These are phyloP conservation scores for Lophius piscatorius DNA, from an alignment of 2,113 vertebrate genomes.

Conservation along the genomic window DNA sequence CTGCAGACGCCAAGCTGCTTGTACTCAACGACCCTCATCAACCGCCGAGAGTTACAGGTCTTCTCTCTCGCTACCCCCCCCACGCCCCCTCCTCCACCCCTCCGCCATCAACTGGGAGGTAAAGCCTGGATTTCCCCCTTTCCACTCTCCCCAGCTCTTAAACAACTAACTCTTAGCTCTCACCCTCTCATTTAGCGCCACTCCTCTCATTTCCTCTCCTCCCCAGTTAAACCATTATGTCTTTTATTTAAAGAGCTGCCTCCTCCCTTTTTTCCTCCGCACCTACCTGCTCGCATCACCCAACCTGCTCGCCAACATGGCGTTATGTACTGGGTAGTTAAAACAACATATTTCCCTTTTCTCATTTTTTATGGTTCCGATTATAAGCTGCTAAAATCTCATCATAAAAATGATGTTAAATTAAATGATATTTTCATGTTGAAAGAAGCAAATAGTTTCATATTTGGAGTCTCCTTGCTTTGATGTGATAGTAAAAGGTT, in stretches of 20 bases:
- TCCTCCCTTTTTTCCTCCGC: conserved; percentile 19
- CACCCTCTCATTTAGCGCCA: conserved; percentile 74
- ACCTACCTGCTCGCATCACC: conserved; percentile 27
- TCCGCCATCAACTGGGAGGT: conserved; percentile 66
- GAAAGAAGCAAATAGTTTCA: no score
- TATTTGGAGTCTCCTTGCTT: no score
- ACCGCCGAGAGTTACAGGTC: conserved; percentile 22
- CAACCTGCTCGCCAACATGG: neutral
- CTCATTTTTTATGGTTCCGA: neutral
- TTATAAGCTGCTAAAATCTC: neutral
- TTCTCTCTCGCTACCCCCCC: conserved; percentile 12
- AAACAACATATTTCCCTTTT: neutral
- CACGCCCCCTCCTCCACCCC: neutral
- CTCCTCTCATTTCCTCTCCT: conserved; percentile 72
- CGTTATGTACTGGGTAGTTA: neutral
- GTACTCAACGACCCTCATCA: conserved; percentile 64
- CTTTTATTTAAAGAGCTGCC: conserved; percentile 47
- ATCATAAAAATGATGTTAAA: neutral
- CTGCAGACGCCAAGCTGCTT: conserved; percentile 47
- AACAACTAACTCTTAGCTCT: conserved; percentile 61
- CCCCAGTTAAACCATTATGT: conserved; percentile 62
- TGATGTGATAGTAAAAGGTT: no score
- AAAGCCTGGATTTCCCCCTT: conserved; percentile 78
- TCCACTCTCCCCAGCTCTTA: conserved; percentile 72
- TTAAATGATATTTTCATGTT: no score